phyloP scores from a whole-genome alignment of 2,797 vertebrate genomes.

The Botia almorhae region DNA sequence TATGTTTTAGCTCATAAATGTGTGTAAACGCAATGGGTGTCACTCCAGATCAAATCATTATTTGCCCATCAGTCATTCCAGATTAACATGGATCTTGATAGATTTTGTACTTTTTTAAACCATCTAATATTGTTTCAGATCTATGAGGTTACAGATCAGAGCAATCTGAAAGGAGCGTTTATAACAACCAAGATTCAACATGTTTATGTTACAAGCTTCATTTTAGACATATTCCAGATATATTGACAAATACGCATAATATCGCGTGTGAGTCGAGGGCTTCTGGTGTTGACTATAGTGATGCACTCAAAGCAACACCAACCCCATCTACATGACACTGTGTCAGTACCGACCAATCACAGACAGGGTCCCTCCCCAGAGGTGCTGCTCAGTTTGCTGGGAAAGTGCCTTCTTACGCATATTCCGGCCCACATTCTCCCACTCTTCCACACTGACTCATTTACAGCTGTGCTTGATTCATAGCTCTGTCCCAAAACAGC shows the following conservation, averaged over 20 bases:
- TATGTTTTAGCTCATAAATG: conserved; percentile 17
- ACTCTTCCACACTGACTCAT: not conserved
- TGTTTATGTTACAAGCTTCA: not conserved
- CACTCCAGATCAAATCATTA: not conserved
- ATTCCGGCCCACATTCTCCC: not conserved
- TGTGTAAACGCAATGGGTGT: conserved; percentile 31
- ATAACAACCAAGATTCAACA: not conserved
- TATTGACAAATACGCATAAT: not conserved
- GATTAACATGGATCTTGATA: not conserved
- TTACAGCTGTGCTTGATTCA: not conserved
- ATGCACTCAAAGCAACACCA: conserved; percentile 12
- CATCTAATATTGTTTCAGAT: not conserved
- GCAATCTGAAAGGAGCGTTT: not conserved
- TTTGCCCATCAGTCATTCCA: conserved; percentile 27
- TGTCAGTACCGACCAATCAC: conserved; percentile 39
- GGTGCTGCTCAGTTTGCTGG: not conserved
- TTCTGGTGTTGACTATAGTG: conserved; percentile 6
- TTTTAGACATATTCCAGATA: not conserved
- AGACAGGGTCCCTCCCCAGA: conserved; percentile 26
- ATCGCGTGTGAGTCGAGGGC: not conserved
- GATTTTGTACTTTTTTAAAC: not conserved
- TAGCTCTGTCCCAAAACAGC: conserved; percentile 16
- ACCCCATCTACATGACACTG: conserved; percentile 36
- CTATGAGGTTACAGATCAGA: not conserved
- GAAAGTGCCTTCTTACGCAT: conserved; percentile 42